These are phyloP conservation scores for Rhagoletis pomonella DNA, from an alignment of 1,140 invertebrate species.

Conservation along the genomic window DNA sequence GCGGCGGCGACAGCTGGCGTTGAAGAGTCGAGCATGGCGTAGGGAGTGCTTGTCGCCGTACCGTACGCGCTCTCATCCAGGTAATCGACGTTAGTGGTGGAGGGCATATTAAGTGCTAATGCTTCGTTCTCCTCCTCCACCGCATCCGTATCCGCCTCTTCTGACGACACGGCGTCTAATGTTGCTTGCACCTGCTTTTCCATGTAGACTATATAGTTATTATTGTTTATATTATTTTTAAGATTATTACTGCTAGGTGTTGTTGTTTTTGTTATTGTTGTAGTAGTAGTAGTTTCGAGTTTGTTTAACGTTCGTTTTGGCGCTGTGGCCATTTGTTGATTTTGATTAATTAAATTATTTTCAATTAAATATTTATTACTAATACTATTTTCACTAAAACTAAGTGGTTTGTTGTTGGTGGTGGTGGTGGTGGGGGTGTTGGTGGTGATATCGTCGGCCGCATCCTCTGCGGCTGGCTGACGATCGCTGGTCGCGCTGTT, in stretches of 20 bases:
- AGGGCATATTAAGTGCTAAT: neutral
- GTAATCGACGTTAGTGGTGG: neutral
- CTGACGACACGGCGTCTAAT: neutral
- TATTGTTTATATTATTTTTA: slow-evolving; percentile 15
- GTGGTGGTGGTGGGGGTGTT: no score
- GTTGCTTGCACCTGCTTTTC: slow-evolving; percentile 34
- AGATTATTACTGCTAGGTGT: neutral
- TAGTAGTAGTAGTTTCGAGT: slow-evolving; percentile 38
- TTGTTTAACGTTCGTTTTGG: slow-evolving; percentile 52
- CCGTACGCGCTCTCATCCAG: neutral
- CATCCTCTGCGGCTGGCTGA: neutral
- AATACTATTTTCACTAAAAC: slow-evolving; percentile 40
- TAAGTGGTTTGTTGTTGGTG: slow-evolving; percentile 28
- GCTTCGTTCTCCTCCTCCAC: neutral
- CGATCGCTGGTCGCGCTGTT: slow-evolving; percentile 30
- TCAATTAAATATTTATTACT: slow-evolving; percentile 46
- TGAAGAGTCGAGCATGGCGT: neutral
- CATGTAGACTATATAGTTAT: neutral
- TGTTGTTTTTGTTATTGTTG: no score
- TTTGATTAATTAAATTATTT: slow-evolving; percentile 36
- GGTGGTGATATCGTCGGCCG: neutral
- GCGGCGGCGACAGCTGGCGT: neutral
- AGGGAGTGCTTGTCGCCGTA: neutral
- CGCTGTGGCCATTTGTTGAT: slow-evolving; percentile 5
- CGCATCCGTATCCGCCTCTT: neutral